Percentiles rank a stretch among this genome's conserved stretches.
These are phyloP conservation scores for Argyresthia albistria DNA, from an alignment of 2,888 invertebrate species.

Conservation along the genomic window DNA sequence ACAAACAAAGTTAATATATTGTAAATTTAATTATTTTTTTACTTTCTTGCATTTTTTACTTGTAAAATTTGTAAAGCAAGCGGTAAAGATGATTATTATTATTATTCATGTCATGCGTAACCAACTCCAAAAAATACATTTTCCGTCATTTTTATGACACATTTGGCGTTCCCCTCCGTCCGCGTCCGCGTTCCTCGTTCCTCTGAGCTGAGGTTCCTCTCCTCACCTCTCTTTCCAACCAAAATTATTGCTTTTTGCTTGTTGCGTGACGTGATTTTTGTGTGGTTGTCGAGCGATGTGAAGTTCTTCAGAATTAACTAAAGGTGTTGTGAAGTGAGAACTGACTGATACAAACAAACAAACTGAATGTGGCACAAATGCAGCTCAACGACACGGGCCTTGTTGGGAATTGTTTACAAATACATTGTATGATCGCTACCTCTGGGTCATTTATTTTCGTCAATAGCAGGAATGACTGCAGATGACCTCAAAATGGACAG, in stretches of 20 bases:
- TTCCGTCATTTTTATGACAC: neutral
- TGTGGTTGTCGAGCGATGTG: slow-evolving; percentile 30
- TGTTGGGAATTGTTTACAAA: slow-evolving; percentile 31
- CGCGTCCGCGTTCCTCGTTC: too few species aligned
- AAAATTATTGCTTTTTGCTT: neutral
- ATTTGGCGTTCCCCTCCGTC: neutral
- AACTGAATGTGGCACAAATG: slow-evolving; percentile 36
- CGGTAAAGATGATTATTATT: too few species aligned
- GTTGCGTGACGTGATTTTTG: neutral
- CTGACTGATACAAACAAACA: slow-evolving; percentile 46
- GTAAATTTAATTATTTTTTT: too few species aligned
- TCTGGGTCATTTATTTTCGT: neutral
- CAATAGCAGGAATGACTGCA: slow-evolving; percentile 9
- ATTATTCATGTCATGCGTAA: neutral
- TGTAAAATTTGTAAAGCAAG: too few species aligned
- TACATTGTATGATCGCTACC: slow-evolving; percentile 9
- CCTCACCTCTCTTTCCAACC: too few species aligned
- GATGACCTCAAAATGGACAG: slow-evolving; percentile 60
- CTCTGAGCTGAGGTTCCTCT: too few species aligned
- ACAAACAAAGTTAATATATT: too few species aligned
- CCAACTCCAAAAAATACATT: neutral
- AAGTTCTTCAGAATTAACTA: slow-evolving; percentile 54
- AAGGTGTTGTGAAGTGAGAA: slow-evolving; percentile 39
- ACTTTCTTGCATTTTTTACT: too few species aligned
- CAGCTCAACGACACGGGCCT: neutral